Evolutionary conservation across 2,888 invertebrate species (phyloP).

Genomic region (Schrankia costaestrigalis): DNA sequence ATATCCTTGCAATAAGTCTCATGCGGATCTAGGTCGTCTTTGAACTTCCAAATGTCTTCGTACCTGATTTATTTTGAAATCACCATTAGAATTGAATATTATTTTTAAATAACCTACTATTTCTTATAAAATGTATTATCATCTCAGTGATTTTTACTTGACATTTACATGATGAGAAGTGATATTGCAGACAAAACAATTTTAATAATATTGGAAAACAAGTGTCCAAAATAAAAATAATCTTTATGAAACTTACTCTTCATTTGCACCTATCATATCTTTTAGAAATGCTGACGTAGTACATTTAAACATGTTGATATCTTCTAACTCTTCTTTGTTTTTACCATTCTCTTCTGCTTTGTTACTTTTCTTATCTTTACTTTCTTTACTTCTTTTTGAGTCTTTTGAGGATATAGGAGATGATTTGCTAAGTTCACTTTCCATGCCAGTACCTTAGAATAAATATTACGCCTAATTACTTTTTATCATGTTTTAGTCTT

Average conservation of each 20-base stretch:
- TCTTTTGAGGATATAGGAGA: constrained; percentile 89
- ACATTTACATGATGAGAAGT: too few species aligned
- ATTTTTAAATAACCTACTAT: too few species aligned
- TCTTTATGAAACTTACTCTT: constrained; percentile 80
- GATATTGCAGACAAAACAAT: too few species aligned
- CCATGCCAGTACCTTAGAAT: constrained; percentile 80
- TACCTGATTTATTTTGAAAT: constrained; percentile 63
- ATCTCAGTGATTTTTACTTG: too few species aligned
- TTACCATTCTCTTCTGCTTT: constrained; percentile 74
- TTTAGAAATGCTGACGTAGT: constrained; percentile 86
- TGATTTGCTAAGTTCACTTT: constrained; percentile 89
- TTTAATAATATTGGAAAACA: too few species aligned
- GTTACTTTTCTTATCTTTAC: constrained; percentile 82
- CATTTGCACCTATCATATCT: constrained; percentile 85
- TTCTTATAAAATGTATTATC: too few species aligned
- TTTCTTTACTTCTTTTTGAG: constrained; percentile 87
- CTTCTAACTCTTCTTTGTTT: constrained; percentile 83
- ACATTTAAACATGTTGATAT: constrained; percentile 83
- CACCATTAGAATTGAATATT: too few species aligned
- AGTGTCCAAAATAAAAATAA: too few species aligned
- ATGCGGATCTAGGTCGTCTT: constrained; percentile 85
- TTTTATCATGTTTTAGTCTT: too few species aligned
- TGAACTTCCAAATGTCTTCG: constrained; percentile 91
- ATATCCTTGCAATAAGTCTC: constrained; percentile 91
- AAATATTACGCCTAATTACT: too few species aligned